Percentiles rank a stretch among this genome's conserved stretches.
Conservation (phyloP, 2,888 invertebrate genomes). For the Blastobasis adustella region DNA sequence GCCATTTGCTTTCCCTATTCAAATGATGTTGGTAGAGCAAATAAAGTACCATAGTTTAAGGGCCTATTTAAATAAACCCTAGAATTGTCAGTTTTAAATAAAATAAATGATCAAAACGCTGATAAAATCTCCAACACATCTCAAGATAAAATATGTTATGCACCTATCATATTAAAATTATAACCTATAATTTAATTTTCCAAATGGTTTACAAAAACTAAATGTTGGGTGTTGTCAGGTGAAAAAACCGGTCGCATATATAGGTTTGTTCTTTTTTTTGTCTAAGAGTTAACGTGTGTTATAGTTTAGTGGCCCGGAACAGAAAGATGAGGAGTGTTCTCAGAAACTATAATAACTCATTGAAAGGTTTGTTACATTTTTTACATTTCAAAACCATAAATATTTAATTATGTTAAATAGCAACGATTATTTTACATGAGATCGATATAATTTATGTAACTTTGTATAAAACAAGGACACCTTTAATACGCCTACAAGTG, state of each 20-base stretch:
- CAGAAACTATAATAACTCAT: slow-evolving; percentile 54
- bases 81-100: no score
- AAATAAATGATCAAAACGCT: no score
- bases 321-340: slow-evolving; percentile 54
- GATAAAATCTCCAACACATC: no score
- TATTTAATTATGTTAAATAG: slow-evolving; percentile 4
- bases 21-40: no score
- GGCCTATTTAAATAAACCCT: no score
- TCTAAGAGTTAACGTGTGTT: slow-evolving; percentile 34
- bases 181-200: slow-evolving; percentile 74
- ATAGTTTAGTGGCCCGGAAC: slow-evolving; percentile 50
- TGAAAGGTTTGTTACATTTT: slow-evolving; percentile 16
- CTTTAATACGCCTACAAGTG: no score
- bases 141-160: slow-evolving; percentile 30
- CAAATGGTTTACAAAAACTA: slow-evolving; percentile 59
- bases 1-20: no score
- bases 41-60: no score
- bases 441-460: no score
- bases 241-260: slow-evolving; percentile 51
- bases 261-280: slow-evolving; percentile 56
- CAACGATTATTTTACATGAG: no score
- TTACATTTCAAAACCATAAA: background rate
- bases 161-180: slow-evolving; percentile 73
- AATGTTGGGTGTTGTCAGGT: slow-evolving; percentile 60
- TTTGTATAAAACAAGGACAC: no score